Evolutionary conservation across 2,888 invertebrate species (phyloP).

Genomic region (Lymantria dispar): DNA sequence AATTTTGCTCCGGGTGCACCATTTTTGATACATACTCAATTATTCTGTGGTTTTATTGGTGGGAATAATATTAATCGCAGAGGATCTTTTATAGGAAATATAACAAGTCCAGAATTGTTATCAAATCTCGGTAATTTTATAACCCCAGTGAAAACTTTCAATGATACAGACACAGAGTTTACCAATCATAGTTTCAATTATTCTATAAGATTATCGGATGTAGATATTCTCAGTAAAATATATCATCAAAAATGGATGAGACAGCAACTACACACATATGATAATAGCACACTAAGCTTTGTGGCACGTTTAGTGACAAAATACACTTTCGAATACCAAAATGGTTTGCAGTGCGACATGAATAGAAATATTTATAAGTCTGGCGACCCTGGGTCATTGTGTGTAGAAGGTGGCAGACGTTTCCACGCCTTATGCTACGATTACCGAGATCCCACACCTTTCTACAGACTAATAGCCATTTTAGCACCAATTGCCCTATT

Average conservation of each 20-base stretch:
- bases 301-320: slow-evolving; percentile 58
- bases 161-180: background rate
- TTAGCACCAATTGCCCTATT: slow-evolving; percentile 65
- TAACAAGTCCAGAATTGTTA: slow-evolving; percentile 37
- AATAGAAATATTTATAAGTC: slow-evolving; percentile 52
- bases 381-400: slow-evolving; percentile 57
- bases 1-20: slow-evolving; percentile 72
- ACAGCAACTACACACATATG: slow-evolving; percentile 20
- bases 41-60: slow-evolving; percentile 60
- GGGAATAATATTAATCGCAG: slow-evolving; percentile 33
- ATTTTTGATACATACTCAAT: slow-evolving; percentile 50
- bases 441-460: slow-evolving; percentile 62
- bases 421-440: slow-evolving; percentile 62
- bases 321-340: slow-evolving; percentile 54
- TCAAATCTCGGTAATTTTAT: slow-evolving; percentile 41
- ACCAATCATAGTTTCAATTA: slow-evolving; percentile 8
- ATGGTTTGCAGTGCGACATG: slow-evolving; percentile 52
- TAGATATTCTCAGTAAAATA: slow-evolving; percentile 46
- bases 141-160: slow-evolving; percentile 9
- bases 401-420: slow-evolving; percentile 54
- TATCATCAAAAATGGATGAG: slow-evolving; percentile 49
- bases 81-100: slow-evolving; percentile 14
- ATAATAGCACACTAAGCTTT: slow-evolving; percentile 54
- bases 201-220: slow-evolving; percentile 37
- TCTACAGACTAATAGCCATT: slow-evolving; percentile 65